A percentile compares a stretch with the other conserved stretches of the same genome.
phyloP scores from a whole-genome alignment of 2,797 vertebrate genomes.

The Lepilemur septentrionalis region DNA sequence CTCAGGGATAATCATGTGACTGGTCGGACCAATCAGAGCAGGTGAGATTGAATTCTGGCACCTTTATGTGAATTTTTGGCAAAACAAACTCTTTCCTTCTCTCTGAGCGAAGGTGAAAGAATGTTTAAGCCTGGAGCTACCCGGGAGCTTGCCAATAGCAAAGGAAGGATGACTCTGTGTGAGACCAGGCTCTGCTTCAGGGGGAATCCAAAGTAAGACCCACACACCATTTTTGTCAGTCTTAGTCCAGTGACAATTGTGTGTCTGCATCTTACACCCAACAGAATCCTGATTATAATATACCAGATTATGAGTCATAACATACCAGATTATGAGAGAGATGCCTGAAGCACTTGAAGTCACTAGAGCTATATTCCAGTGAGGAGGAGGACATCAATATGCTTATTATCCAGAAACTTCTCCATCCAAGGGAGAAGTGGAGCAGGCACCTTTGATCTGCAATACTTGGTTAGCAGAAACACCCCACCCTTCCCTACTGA shows the following conservation, averaged over 20 bases:
- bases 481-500: not conserved
- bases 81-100: not conserved
- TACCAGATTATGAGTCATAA: not conserved
- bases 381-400: not conserved
- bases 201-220: not conserved
- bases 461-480: not conserved
- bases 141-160: rapidly evolving
- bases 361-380: rapidly evolving
- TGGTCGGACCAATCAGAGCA: not conserved
- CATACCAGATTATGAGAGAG: not conserved
- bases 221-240: not conserved
- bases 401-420: not conserved
- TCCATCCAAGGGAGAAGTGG: not conserved
- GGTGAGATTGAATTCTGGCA: not conserved
- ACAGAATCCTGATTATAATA: not conserved
- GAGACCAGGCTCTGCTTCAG: not conserved
- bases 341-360: rapidly evolving
- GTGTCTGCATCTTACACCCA: not conserved
- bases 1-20: not conserved
- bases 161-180: not conserved
- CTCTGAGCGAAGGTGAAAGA: not conserved
- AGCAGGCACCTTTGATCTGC: rapidly evolving
- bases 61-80: not conserved
- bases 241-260: not conserved
- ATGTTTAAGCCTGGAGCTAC: not conserved